A percentile compares a stretch with the other conserved stretches of the same genome.
Evolutionary conservation across 2,797 vertebrate genomes (phyloP).

Genomic region (Sebastes goodei): DNA sequence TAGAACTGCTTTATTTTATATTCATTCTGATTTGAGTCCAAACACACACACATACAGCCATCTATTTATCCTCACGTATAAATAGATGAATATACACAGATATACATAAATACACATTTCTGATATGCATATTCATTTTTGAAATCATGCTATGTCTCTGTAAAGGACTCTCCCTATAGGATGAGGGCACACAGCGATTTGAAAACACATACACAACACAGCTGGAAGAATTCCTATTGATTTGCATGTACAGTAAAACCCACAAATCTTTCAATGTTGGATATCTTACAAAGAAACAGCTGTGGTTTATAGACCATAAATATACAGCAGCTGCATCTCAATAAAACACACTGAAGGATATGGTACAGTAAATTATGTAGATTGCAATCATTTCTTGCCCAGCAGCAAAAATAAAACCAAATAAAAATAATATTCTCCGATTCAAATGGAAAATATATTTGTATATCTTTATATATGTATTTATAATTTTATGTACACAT

Average conservation of each 20-base stretch:
- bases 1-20: constrained; percentile 83
- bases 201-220: constrained; percentile 82
- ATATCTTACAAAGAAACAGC: constrained; percentile 76
- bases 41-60: constrained; percentile 79
- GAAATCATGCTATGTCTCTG: constrained; percentile 83
- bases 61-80: constrained; percentile 81
- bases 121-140: constrained; percentile 83
- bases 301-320: constrained; percentile 73
- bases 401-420: constrained; percentile 84
- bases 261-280: constrained; percentile 62
- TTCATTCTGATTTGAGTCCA: constrained; percentile 79
- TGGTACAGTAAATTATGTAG: constrained; percentile 73
- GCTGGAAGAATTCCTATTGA: constrained; percentile 78
- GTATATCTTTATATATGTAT: constrained; percentile 87
- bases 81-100: constrained; percentile 85
- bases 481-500: constrained; percentile 87
- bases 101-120: constrained; percentile 85
- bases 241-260: constrained; percentile 77
- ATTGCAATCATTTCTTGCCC: constrained; percentile 74
- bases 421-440: constrained; percentile 85
- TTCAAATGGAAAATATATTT: constrained; percentile 88
- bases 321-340: constrained; percentile 75
- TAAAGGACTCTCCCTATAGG: constrained; percentile 76
- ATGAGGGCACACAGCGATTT: constrained; percentile 79
- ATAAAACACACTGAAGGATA: constrained; percentile 74